These are phyloP conservation scores for Clistopyga incitator DNA, from an alignment of 2,888 invertebrate genomes.

Conservation along the genomic window DNA sequence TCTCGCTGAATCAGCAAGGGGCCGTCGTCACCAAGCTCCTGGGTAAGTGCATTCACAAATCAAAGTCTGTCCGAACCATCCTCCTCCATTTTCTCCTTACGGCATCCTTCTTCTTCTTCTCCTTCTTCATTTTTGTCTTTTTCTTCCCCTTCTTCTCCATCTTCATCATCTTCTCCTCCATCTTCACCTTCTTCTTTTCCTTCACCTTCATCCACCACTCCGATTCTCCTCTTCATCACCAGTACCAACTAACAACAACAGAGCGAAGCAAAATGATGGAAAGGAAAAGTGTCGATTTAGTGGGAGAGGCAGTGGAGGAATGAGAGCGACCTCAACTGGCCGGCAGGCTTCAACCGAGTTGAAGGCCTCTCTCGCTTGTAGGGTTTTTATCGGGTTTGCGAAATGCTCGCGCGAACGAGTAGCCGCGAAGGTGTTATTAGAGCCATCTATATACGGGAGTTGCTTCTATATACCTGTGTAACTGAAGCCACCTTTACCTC, in stretches of 20 bases:
- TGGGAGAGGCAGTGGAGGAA: constrained; percentile 70
- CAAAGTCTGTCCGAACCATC: constrained; percentile 43
- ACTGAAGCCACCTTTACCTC: constrained; percentile 9
- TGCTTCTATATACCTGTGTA: neutral
- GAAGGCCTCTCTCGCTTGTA: constrained; percentile 69
- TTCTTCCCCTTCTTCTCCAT: neutral
- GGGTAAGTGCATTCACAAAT: constrained; percentile 87
- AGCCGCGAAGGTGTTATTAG: constrained; percentile 69
- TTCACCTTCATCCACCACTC: no score
- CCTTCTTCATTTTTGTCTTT: neutral
- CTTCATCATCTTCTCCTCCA: neutral
- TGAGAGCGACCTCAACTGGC: constrained; percentile 69
- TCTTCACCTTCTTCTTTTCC: no score
- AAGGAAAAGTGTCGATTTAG: constrained; percentile 63
- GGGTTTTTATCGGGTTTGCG: constrained; percentile 50
- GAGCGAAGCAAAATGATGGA: constrained; percentile 15
- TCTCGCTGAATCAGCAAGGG: constrained; percentile 92
- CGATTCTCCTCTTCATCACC: constrained; percentile 36
- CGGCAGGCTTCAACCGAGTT: constrained; percentile 59
- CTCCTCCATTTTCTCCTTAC: neutral
- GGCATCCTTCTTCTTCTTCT: neutral
- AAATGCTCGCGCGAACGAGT: constrained; percentile 69
- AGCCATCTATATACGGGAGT: constrained; percentile 30
- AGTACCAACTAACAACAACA: constrained; percentile 54
- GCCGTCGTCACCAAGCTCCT: constrained; percentile 94